Evolutionary conservation across 2,888 invertebrate species (phyloP).

Genomic region (Lathronympha strigana): DNA sequence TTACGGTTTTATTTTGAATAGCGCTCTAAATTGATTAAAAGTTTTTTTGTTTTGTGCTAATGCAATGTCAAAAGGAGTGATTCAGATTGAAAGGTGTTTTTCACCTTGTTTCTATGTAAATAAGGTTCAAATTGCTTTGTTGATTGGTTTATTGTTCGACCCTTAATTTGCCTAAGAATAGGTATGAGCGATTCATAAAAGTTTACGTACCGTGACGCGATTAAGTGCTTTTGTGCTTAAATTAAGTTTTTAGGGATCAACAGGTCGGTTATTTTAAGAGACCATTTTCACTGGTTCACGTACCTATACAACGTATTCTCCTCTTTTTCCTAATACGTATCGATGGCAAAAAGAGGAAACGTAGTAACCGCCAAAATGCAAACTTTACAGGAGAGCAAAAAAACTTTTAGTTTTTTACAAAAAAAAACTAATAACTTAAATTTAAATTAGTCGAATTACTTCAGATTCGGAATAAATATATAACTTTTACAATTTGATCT

Average conservation of each 20-base stretch:
- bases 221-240: slow-evolving; percentile 50
- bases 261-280: slow-evolving; percentile 4
- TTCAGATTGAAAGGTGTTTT: slow-evolving; percentile 50
- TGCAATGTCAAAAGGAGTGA: slow-evolving; percentile 62
- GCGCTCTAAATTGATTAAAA: background rate
- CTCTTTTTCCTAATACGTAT: too few relatives aligned
- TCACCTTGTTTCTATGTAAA: slow-evolving; percentile 41
- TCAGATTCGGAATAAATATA: too few relatives aligned
- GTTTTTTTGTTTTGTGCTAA: slow-evolving; percentile 1
- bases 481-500: too few relatives aligned
- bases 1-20: background rate
- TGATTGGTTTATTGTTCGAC: slow-evolving; percentile 46
- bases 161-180: slow-evolving; percentile 62
- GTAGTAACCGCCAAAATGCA: too few relatives aligned
- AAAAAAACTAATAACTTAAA: too few relatives aligned
- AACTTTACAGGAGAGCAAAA: too few relatives aligned
- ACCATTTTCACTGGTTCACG: background rate
- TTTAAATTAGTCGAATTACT: too few relatives aligned
- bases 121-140: slow-evolving; percentile 45
- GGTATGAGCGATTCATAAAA: slow-evolving; percentile 50
- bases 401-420: too few relatives aligned
- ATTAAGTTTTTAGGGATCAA: slow-evolving; percentile 38
- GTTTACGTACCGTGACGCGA: slow-evolving; percentile 51
- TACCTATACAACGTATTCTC: background rate
- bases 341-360: too few relatives aligned